These are phyloP conservation scores for Dryococelus australis DNA, from an alignment of 2,888 invertebrate species.

Conservation along the genomic window DNA sequence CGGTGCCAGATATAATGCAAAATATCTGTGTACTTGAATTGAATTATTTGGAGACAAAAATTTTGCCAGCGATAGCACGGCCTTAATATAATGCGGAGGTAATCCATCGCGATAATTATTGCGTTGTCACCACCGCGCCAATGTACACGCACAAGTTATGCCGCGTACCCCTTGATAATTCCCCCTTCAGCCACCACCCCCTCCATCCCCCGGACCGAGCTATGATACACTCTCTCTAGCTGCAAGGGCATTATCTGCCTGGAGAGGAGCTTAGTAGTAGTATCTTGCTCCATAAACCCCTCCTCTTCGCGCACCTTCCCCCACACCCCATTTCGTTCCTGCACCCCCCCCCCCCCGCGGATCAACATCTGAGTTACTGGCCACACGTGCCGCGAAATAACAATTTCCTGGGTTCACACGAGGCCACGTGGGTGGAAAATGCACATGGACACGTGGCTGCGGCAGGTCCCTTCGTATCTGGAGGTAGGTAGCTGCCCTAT, in stretches of 20 bases:
- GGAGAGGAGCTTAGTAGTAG: not conserved
- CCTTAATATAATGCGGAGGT: not conserved
- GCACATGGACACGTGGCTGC: not conserved
- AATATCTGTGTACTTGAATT: too few relatives aligned
- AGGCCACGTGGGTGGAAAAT: not conserved
- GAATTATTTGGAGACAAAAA: too few relatives aligned
- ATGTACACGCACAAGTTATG: not conserved
- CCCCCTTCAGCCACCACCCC: too few relatives aligned
- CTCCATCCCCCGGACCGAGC: not conserved
- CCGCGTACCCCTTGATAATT: not conserved
- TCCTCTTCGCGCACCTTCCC: not conserved
- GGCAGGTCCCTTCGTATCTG: too few relatives aligned
- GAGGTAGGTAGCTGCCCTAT: too few relatives aligned
- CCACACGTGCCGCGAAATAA: not conserved
- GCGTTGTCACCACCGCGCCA: not conserved
- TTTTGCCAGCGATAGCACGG: too few relatives aligned
- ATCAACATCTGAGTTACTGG: slow-evolving; percentile 6
- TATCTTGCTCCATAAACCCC: not conserved
- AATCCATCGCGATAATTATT: not conserved
- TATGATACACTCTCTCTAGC: too few relatives aligned
- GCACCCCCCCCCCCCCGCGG: not conserved
- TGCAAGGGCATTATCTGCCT: slow-evolving; percentile 1
- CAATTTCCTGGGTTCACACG: not conserved
- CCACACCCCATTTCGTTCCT: not conserved
- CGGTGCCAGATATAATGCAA: too few relatives aligned